Conservation (phyloP, 1,140 invertebrate genomes). For the Druon quercuslanigerum region DNA sequence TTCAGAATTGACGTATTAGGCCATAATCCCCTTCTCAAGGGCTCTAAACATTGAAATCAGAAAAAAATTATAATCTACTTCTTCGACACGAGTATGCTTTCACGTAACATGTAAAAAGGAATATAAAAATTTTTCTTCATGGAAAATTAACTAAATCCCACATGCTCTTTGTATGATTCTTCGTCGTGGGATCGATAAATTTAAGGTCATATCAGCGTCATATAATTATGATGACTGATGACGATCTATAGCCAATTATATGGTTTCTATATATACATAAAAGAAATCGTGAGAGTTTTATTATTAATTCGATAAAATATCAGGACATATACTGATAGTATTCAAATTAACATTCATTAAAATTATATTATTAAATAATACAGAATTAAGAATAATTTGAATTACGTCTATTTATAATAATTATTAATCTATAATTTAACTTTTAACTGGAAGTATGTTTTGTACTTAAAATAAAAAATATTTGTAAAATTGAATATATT, state of each 20-base stretch:
- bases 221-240: constrained; percentile 25
- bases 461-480: background rate
- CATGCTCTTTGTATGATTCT: background rate
- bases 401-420: too few species aligned
- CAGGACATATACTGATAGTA: too few species aligned
- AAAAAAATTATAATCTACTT: constrained; percentile 22
- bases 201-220: background rate
- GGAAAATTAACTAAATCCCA: constrained; percentile 19
- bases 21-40: constrained; percentile 14
- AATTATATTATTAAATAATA: too few species aligned
- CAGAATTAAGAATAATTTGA: too few species aligned
- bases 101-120: background rate
- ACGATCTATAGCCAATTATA: constrained; percentile 5
- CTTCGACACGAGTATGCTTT: constrained; percentile 23
- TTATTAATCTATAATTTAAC: too few species aligned
- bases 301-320: background rate
- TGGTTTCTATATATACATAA: constrained; percentile 11
- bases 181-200: constrained; percentile 15
- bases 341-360: too few species aligned
- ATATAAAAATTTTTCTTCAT: background rate
- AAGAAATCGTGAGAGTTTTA: constrained; percentile 1
- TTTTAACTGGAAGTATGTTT: too few species aligned
- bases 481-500: background rate
- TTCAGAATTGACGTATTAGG: background rate
- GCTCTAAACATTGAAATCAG: background rate